Evolutionary conservation across 2,113 vertebrate species (phyloP), one percentile per base, ranked within the genome.

Genomic region (Coptodon rendalli): DNA sequence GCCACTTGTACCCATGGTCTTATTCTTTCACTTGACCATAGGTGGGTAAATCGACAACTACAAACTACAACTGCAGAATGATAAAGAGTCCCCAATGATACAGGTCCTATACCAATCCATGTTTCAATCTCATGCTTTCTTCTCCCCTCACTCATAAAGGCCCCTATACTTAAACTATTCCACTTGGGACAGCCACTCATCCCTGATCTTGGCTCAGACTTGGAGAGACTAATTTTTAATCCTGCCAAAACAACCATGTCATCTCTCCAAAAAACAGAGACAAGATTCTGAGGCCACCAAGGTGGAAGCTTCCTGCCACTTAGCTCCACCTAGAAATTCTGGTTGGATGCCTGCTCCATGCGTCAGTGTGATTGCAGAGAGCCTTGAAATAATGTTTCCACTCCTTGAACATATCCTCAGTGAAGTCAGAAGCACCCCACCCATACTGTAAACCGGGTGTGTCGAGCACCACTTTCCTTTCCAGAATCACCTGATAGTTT

Each of bases 401-500:
- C 34, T 68, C 11, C 34, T 5, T 22, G 19, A 38, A 38, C 63
- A 22, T 1, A 38, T 66, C 61, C 31, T 66, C 34, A 66, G 19
- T 38, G 34, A 66, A 66, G 61, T 38, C 34, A 66, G 61, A 66
- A n/a, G 34, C 19, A 38, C 63, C 63, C 34, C 34, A 2, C 63
- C 63, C 34, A 68, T 34, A 38, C 34, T 22, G 19, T 68, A 38
- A 38, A 38, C 34, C 6, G 0, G 11, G 11, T 68, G 63, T 38
- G 34, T 68, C 4, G 4, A 38, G 34, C 19, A 68, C 34, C 63
- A 1, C 63, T 38, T 36, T 66, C 17, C 1, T 66, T 36, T 36
- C 61, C 0, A 2, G 0, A 66, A 13, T 38, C 63, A 5, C 0
- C 34, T 68, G 19, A 68, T 68, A 38, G 4, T 22, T 13, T 68